These are phyloP conservation scores for Melanotaenia trifasciata DNA, from an alignment of 2,797 vertebrate species.

Conservation along the genomic window DNA sequence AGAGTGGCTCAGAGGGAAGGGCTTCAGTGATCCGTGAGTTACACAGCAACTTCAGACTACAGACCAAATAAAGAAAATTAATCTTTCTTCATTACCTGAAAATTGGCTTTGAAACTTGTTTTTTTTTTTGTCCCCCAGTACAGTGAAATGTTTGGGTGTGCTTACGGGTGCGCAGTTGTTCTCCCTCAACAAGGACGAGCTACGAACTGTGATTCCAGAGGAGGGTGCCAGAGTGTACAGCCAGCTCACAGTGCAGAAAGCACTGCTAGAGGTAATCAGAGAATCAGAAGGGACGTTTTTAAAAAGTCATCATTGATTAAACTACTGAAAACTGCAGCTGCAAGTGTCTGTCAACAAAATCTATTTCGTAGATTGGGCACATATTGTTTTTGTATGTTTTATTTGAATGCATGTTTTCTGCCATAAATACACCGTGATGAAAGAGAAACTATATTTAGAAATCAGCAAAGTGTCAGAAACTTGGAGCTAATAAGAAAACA, in stretches of 20 bases:
- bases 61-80: neutral
- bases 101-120: neutral
- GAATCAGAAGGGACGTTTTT: neutral
- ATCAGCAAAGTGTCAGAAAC: neutral
- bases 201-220: constrained; percentile 85
- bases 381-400: neutral
- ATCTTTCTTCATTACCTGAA: neutral
- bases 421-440: neutral
- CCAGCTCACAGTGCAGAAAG: constrained; percentile 88
- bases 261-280: constrained; percentile 84
- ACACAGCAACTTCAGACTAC: neutral
- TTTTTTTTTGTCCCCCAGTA: constrained; percentile 70
- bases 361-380: too few relatives aligned
- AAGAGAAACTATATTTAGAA: neutral
- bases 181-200: constrained; percentile 86
- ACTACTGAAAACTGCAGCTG: neutral
- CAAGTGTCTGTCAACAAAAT: too few relatives aligned
- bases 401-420: neutral
- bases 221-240: constrained; percentile 91
- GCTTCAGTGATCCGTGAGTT: constrained; percentile 89
- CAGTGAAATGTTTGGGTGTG: constrained; percentile 85
- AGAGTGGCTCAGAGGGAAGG: constrained; percentile 88
- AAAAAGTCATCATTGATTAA: neutral
- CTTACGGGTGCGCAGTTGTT: constrained; percentile 88
- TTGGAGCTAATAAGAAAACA: neutral